Base-by-base conservation (phyloP, 2,888 invertebrate genomes). In the Schrankia costaestrigalis region DNA sequence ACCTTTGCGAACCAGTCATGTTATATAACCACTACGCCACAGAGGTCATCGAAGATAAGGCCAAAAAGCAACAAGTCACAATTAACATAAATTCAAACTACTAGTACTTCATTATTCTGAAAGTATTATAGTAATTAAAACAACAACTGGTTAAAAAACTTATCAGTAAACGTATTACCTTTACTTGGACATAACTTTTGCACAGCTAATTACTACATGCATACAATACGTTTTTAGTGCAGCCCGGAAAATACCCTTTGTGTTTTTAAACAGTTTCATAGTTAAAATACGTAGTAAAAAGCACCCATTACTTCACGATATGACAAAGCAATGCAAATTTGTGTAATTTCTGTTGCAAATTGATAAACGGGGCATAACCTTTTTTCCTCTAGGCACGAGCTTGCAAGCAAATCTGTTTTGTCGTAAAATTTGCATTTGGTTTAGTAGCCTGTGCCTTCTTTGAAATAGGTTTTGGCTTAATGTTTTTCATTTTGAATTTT, bases 281-380 rank as follows among this genome's bases (percentile, higher is more conserved):
- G 14, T 33, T 27, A 44, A 49, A 46, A 31, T 34, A 25, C 24
- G 25, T 22, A 13, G 22, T 37, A 28, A 47, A 49, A 53, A 55
- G 19, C 11, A 22, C 25, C 35, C 26, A 35, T 44, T 46, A 43
- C 29, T 35, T 38, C 28, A 26, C 15, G 1, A 35, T 37, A 49
- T 41, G 35, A 34, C 32, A 50, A 48, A 41, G 48, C 31, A 15
- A 54, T 54, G 45, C 39, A 41, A 53, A 53, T 41, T 28, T 33
- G 30, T 26, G 27, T 46, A 46, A 50, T 50, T 56, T 40, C 39
- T 35, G 37, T 39, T 46, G 35, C 31, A 59, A 59, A 59, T 53
- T 56, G 42, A 38, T 39, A 38, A 35, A 36, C 32, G 12, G 11
- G 15, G 26, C 22, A 14, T 22, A 31, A 33, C 11, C 11, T 27